phyloP scores from a whole-genome alignment of 2,888 invertebrate species.

The Campoplex capitator region DNA sequence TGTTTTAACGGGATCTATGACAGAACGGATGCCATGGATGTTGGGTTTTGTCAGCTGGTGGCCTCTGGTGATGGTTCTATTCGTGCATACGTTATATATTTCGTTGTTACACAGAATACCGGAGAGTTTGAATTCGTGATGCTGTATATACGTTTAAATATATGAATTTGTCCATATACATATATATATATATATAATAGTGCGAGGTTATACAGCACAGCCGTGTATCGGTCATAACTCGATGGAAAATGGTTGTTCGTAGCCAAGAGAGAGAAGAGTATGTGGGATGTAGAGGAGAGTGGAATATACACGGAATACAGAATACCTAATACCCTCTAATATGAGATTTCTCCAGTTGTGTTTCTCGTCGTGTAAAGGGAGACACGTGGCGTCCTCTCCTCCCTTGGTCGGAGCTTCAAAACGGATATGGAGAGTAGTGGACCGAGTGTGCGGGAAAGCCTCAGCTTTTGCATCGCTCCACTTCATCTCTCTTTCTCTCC shows the following conservation, averaged over 20 bases:
- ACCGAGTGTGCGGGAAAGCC: slow-evolving; percentile 67
- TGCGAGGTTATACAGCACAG: slow-evolving; percentile 50
- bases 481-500: not conserved
- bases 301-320: slow-evolving; percentile 63
- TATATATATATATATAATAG: slow-evolving; percentile 14
- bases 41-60: slow-evolving; percentile 14
- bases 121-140: slow-evolving; percentile 26
- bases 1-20: slow-evolving; percentile 63
- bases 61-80: not conserved
- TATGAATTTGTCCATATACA: not conserved
- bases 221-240: slow-evolving; percentile 71
- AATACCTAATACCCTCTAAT: slow-evolving; percentile 67
- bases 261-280: slow-evolving; percentile 21
- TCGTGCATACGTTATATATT: slow-evolving; percentile 10
- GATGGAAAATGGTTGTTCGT: slow-evolving; percentile 69
- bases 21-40: slow-evolving; percentile 13
- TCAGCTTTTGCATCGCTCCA: slow-evolving; percentile 2
- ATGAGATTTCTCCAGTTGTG: slow-evolving; percentile 52
- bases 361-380: slow-evolving; percentile 35
- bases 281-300: not conserved
- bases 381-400: slow-evolving; percentile 34
- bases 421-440: slow-evolving; percentile 50
- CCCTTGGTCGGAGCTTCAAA: slow-evolving; percentile 2
- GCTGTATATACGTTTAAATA: slow-evolving; percentile 5
- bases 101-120: slow-evolving; percentile 37